These are phyloP conservation scores for Saccostrea echinata DNA, from an alignment of 1,140 invertebrate genomes.

Conservation along the genomic window DNA sequence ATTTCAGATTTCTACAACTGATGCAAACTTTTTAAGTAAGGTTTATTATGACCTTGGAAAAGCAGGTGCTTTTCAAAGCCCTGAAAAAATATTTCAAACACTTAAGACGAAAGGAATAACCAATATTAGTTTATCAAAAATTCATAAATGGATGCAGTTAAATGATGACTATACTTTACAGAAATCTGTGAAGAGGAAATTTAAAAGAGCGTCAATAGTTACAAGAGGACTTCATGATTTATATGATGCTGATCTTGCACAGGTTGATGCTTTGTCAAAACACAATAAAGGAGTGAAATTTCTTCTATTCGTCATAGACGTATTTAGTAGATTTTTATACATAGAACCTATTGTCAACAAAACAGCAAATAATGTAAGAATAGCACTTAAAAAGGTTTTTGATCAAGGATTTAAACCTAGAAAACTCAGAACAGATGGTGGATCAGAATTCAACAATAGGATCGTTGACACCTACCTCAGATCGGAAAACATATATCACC, in stretches of 20 bases:
- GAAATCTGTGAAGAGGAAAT: slow-evolving; percentile 41
- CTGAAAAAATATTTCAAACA: no score
- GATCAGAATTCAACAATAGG: slow-evolving; percentile 52
- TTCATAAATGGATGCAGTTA: slow-evolving; percentile 47
- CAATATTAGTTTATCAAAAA: not conserved
- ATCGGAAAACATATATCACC: slow-evolving; percentile 45
- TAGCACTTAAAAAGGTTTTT: slow-evolving; percentile 52
- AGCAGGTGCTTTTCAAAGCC: no score
- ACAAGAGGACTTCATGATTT: slow-evolving; percentile 48
- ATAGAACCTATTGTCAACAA: slow-evolving; percentile 58
- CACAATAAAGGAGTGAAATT: slow-evolving; percentile 51
- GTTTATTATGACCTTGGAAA: no score
- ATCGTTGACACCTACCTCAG: slow-evolving; percentile 48
- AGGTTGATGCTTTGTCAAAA: slow-evolving; percentile 45
- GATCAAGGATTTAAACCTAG: slow-evolving; percentile 29
- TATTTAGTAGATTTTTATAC: slow-evolving; percentile 56
- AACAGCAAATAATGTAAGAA: slow-evolving; percentile 53
- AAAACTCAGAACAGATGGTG: slow-evolving; percentile 53
- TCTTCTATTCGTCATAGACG: slow-evolving; percentile 56
- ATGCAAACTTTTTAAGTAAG: no score
- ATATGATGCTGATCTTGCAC: slow-evolving; percentile 54
- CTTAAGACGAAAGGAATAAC: no score
- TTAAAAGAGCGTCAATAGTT: slow-evolving; percentile 49
- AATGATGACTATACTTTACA: slow-evolving; percentile 55
- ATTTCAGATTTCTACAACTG: no score